Conservation (phyloP, 1,140 invertebrate species). For the Lerema accius region DNA sequence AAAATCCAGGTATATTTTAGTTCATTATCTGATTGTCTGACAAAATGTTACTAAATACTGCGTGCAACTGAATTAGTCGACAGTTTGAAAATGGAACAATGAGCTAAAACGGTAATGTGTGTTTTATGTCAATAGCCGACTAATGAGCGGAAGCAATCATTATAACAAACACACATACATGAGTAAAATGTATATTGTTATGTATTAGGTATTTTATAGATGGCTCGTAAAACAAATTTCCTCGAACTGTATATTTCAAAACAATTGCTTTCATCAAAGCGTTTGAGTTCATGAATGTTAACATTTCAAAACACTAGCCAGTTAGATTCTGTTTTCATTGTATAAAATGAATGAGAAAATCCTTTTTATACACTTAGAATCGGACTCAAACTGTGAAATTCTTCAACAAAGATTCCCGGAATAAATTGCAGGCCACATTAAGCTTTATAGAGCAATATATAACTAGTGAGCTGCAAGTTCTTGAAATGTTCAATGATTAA, state of each 20-base stretch:
- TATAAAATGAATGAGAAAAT: conserved; percentile 20
- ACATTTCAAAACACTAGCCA: background rate
- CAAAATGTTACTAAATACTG: no score
- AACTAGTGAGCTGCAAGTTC: conserved; percentile 10
- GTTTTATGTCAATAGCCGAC: no score
- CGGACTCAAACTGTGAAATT: conserved; percentile 15
- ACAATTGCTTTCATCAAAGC: background rate
- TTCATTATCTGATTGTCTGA: no score
- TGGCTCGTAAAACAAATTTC: no score
- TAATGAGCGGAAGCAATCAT: no score
- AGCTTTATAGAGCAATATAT: conserved; percentile 22
- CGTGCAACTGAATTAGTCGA: no score
- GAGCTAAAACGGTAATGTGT: no score
- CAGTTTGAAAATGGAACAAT: no score
- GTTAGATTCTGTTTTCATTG: background rate
- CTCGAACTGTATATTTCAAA: background rate
- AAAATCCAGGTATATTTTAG: no score
- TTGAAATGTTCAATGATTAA: conserved; percentile 31
- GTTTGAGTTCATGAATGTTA: background rate
- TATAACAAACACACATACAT: no score
- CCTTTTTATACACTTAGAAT: conserved; percentile 6
- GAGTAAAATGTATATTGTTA: no score
- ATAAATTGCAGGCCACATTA: conserved; percentile 34
- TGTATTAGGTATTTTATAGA: no score
- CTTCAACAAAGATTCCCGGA: conserved; percentile 1